Conservation (phyloP, 2,888 invertebrate species). For the Macrophya annulata region DNA sequence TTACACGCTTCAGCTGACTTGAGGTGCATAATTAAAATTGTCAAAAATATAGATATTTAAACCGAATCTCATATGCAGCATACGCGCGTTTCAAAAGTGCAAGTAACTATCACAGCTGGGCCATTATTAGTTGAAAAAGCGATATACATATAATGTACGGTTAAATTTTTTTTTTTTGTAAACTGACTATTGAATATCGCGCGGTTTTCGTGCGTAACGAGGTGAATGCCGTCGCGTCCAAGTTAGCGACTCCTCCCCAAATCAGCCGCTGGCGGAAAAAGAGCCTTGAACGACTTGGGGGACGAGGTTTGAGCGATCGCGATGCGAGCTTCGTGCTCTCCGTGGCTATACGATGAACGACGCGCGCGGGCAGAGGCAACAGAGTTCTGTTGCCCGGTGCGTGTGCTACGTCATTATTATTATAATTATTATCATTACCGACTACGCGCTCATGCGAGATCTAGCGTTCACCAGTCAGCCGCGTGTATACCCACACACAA, state of each 20-base stretch:
- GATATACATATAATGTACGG: background rate
- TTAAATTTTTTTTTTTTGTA: no score
- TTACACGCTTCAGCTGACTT: background rate
- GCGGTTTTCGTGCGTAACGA: conserved; percentile 27
- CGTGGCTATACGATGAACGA: background rate
- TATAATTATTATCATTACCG: conserved; percentile 42
- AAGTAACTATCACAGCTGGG: background rate
- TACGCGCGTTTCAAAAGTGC: conserved; percentile 3
- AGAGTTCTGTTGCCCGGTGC: conserved; percentile 24
- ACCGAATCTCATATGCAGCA: background rate
- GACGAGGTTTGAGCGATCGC: background rate
- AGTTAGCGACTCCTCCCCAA: conserved; percentile 16
- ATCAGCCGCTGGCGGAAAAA: conserved; percentile 28
- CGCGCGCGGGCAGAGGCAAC: background rate
- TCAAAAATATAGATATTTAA: background rate
- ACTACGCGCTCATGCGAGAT: conserved; percentile 44
- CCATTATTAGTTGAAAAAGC: background rate
- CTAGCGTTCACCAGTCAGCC: background rate
- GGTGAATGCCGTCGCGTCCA: conserved; percentile 20
- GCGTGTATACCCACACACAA: background rate
- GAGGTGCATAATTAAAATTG: background rate
- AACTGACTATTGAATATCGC: conserved; percentile 4
- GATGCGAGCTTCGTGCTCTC: conserved; percentile 16
- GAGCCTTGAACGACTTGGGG: conserved; percentile 34
- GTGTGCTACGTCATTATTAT: conserved; percentile 43